Conservation (phyloP, 2,888 invertebrate genomes). For the Frankliniella intonsa region DNA sequence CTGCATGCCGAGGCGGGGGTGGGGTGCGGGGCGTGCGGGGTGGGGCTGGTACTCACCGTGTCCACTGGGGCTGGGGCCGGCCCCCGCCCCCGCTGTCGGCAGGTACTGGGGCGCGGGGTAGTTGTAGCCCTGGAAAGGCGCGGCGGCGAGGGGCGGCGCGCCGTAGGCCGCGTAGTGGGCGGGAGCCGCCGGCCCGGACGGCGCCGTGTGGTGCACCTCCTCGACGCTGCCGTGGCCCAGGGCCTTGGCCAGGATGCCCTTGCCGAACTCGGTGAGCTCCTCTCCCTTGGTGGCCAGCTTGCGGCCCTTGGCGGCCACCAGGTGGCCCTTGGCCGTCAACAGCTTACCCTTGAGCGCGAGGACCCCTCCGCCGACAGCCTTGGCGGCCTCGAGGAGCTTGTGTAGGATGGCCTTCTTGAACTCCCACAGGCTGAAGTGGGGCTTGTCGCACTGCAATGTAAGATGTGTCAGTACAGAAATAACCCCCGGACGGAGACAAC, state of each 20-base stretch:
- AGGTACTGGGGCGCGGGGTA: constrained; percentile 18
- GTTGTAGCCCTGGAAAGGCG: neutral
- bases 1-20: constrained; percentile 48
- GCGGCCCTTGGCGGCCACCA: constrained; percentile 59
- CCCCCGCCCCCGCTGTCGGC: constrained; percentile 30
- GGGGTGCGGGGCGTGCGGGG: constrained; percentile 38
- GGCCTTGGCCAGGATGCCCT: constrained; percentile 72
- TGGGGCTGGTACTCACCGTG: constrained; percentile 28
- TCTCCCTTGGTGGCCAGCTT: constrained; percentile 65
- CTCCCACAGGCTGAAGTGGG: constrained; percentile 62
- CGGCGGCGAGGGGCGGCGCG: constrained; percentile 32
- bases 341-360: constrained; percentile 83
- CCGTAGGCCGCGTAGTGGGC: constrained; percentile 28
- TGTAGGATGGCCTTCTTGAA: constrained; percentile 76
- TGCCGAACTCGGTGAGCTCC: constrained; percentile 71
- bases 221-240: constrained; percentile 49
- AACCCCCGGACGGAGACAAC: too few relatives aligned
- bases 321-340: constrained; percentile 75
- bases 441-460: neutral
- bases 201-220: neutral
- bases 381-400: constrained; percentile 80
- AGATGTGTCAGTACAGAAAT: too few relatives aligned
- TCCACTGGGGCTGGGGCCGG: constrained; percentile 29
- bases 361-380: constrained; percentile 81
- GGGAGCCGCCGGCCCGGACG: constrained; percentile 27